A percentile compares a stretch with the other conserved stretches of the same genome.
Conservation (phyloP, 2,113 vertebrate species). For the Coracopsis vasa region DNA sequence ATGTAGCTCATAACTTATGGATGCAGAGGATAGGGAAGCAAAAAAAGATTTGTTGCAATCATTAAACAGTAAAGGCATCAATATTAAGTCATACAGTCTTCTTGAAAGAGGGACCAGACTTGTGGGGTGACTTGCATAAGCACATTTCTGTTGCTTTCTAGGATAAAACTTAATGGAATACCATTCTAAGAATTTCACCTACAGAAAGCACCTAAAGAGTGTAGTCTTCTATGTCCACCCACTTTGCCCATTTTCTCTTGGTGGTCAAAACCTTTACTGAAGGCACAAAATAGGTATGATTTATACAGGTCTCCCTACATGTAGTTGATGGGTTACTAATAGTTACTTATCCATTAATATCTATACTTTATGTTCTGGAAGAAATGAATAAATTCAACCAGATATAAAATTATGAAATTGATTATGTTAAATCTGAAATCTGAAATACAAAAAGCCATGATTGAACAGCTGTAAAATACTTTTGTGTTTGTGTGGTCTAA, state of each 20-base stretch:
- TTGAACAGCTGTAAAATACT: background rate
- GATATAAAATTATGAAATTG: background rate
- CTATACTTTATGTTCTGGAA: background rate
- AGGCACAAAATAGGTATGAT: background rate
- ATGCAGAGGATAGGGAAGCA: background rate
- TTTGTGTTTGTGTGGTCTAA: conserved; percentile 33
- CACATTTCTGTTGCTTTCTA: background rate
- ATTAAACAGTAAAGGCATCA: background rate
- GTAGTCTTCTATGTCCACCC: background rate
- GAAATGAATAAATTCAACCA: background rate
- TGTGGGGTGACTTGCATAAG: background rate
- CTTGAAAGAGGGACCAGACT: background rate
- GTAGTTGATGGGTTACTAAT: background rate
- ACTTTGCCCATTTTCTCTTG: background rate
- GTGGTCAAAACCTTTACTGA: background rate
- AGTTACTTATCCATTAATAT: background rate
- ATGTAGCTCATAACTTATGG: background rate
- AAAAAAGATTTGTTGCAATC: background rate
- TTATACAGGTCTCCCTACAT: background rate
- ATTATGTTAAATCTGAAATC: background rate
- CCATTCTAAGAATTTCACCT: background rate
- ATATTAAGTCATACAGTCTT: background rate
- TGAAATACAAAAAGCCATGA: background rate
- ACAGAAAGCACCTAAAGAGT: background rate
- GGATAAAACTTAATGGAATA: background rate